Evolutionary conservation across 2,113 vertebrate genomes (phyloP).

Genomic region (Psilopsiagon aurifrons): DNA sequence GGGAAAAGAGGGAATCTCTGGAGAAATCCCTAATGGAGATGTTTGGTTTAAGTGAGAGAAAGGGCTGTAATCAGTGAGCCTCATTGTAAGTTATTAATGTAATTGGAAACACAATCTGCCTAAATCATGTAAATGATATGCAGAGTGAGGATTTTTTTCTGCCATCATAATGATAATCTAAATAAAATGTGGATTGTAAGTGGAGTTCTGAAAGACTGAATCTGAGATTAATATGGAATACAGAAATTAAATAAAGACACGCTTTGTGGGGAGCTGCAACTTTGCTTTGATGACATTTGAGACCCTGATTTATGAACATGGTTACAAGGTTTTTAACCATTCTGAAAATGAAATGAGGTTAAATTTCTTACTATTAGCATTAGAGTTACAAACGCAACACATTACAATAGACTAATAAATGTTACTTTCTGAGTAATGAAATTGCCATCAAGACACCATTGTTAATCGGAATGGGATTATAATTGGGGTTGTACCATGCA

Average conservation of each 20-base stretch:
- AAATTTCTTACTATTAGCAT: constrained; percentile 73
- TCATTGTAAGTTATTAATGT: constrained; percentile 65
- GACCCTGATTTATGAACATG: constrained; percentile 71
- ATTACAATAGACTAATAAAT: constrained; percentile 72
- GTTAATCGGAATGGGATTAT: constrained; percentile 67
- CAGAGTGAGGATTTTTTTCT: constrained; percentile 29
- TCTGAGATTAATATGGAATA: constrained; percentile 65
- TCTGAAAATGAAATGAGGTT: constrained; percentile 71
- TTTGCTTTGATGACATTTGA: constrained; percentile 61
- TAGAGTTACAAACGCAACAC: constrained; percentile 73
- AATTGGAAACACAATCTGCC: constrained; percentile 60
- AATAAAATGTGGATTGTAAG: constrained; percentile 60
- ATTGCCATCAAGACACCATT: constrained; percentile 53
- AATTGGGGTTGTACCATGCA: constrained; percentile 24
- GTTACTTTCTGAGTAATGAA: constrained; percentile 77
- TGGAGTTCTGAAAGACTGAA: constrained; percentile 50
- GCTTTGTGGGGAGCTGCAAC: not conserved
- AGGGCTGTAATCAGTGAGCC: constrained; percentile 54
- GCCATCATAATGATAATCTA: constrained; percentile 64
- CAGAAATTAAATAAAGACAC: not conserved
- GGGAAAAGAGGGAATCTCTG: not conserved
- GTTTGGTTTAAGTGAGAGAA: constrained; percentile 47
- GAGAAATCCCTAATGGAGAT: not conserved
- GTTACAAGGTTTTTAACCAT: constrained; percentile 68
- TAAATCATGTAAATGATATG: constrained; percentile 71